Percentiles rank a stretch among this genome's conserved stretches.
phyloP scores from a whole-genome alignment of 2,113 vertebrate species.

The Puffinus mauretanicus region DNA sequence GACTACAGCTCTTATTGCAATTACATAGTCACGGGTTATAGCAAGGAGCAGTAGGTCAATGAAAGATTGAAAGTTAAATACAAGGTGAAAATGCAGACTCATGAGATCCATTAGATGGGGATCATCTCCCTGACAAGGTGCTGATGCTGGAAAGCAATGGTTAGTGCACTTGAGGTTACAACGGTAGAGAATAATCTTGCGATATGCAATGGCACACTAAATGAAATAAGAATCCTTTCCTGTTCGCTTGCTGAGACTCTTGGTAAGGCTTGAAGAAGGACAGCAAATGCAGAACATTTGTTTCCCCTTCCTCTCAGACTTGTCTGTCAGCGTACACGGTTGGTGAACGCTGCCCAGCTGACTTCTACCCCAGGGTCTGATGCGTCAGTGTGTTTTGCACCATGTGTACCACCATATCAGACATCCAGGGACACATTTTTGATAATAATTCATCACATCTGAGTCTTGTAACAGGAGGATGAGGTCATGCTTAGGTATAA shows the following conservation, averaged over 20 bases:
- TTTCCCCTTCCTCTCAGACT: not conserved
- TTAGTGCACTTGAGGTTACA: not conserved
- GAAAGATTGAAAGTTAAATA: not conserved
- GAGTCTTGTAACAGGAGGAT: not conserved
- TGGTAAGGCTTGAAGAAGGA: not conserved
- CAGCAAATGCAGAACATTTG: not conserved
- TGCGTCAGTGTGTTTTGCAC: not conserved
- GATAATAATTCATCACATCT: not conserved
- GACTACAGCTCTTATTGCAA: not conserved
- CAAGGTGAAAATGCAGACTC: not conserved
- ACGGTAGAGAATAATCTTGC: not conserved
- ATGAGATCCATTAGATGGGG: not conserved
- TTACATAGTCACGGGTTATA: not conserved
- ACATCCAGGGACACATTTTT: not conserved
- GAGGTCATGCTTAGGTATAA: not conserved
- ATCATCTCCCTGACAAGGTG: not conserved
- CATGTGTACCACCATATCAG: not conserved
- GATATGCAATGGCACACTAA: accelerated
- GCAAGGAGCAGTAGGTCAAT: not conserved
- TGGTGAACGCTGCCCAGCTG: not conserved
- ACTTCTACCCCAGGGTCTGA: not conserved
- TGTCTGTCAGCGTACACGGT: not conserved
- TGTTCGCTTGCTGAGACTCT: not conserved
- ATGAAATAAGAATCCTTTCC: not conserved
- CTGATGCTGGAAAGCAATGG: not conserved